Evolutionary conservation across 2,113 vertebrate genomes (phyloP).

Genomic region (Ophthalmolycus amberensis): DNA sequence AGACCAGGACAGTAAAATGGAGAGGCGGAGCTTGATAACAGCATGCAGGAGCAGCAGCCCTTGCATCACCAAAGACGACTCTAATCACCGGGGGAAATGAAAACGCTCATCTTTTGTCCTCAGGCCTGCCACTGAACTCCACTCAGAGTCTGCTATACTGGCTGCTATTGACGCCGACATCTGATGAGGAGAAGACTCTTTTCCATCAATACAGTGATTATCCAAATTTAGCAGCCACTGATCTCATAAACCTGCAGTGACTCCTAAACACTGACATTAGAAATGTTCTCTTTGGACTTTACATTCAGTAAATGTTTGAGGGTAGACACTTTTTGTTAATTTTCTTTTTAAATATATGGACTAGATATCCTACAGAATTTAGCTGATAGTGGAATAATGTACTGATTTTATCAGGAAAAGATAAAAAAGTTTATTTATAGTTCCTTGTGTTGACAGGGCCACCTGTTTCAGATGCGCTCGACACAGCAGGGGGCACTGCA

Average conservation of each 20-base stretch:
- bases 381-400: background rate
- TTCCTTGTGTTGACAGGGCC: background rate
- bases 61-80: slow-evolving; percentile 87
- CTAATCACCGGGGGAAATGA: slow-evolving; percentile 88
- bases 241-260: slow-evolving; percentile 24
- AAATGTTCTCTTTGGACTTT: slow-evolving; percentile 31
- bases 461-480: slow-evolving; percentile 28
- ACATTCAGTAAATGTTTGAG: slow-evolving; percentile 30
- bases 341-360: background rate
- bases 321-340: slow-evolving; percentile 20
- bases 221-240: slow-evolving; percentile 39
- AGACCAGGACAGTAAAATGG: slow-evolving; percentile 89
- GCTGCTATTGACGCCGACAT: slow-evolving; percentile 36
- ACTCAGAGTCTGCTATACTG: slow-evolving; percentile 8
- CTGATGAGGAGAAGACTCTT: slow-evolving; percentile 14
- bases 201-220: slow-evolving; percentile 23
- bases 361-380: background rate
- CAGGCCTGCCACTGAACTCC: slow-evolving; percentile 27
- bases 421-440: background rate
- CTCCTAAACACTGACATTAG: slow-evolving; percentile 24
- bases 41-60: slow-evolving; percentile 84
- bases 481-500: slow-evolving; percentile 75
- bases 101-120: background rate
- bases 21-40: slow-evolving; percentile 79
- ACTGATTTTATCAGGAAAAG: background rate